Conservation (phyloP, 2,113 vertebrate genomes). For the Stegostoma tigrinum region DNA sequence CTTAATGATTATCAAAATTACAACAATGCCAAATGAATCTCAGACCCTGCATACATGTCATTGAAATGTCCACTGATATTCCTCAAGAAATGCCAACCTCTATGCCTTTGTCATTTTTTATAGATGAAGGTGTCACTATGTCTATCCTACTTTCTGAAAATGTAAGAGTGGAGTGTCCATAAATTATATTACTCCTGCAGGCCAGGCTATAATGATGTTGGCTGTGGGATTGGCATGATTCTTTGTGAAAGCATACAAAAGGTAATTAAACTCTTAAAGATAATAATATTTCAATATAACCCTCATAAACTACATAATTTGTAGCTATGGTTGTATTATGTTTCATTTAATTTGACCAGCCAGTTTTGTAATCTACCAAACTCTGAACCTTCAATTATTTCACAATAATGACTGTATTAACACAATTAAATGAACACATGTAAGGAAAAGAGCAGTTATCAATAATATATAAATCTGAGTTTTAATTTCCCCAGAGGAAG, state of each 20-base stretch:
- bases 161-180: conserved; percentile 2
- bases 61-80: neutral
- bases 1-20: neutral
- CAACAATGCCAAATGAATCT: neutral
- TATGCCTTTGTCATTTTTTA: neutral
- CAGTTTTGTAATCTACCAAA: neutral
- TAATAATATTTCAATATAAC: neutral
- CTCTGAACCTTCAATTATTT: neutral
- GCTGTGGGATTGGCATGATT: neutral
- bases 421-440: conserved; percentile 28
- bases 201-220: neutral
- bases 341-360: neutral
- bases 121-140: neutral
- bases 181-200: conserved; percentile 17
- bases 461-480: conserved; percentile 16
- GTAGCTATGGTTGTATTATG: too few species aligned
- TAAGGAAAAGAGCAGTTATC: conserved; percentile 19
- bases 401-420: conserved; percentile 11
- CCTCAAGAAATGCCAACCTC: neutral
- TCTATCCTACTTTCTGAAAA: conserved; percentile 4
- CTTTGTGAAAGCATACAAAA: neutral
- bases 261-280: conserved; percentile 1
- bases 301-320: neutral
- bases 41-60: neutral
- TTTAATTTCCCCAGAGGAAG: conserved; percentile 1